phyloP scores from a whole-genome alignment of 2,113 vertebrate species.

The Nesospiza acunhae region DNA sequence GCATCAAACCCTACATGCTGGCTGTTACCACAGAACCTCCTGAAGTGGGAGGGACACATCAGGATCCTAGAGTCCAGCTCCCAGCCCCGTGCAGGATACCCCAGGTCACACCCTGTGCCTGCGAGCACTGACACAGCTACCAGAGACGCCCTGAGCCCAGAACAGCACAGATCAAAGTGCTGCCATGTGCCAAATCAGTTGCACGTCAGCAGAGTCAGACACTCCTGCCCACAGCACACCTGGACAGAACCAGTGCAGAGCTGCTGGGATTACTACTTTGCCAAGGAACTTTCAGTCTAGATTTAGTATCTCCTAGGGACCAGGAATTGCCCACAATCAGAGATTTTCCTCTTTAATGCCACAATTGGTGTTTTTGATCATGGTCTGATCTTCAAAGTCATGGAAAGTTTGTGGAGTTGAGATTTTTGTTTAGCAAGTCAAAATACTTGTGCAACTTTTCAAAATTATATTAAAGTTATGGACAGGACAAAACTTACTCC shows the following conservation, averaged over 20 bases:
- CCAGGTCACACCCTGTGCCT: not conserved
- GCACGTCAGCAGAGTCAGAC: not conserved
- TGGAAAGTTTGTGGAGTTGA: not conserved
- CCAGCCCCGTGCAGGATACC: not conserved
- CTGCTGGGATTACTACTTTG: not conserved
- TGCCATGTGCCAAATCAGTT: not conserved
- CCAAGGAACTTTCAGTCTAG: not conserved
- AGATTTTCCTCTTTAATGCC: not conserved
- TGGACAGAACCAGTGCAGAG: not conserved
- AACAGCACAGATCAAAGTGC: not conserved
- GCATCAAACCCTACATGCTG: not conserved
- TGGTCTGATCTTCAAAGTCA: not conserved
- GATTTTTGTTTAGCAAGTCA: not conserved
- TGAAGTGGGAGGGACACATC: not conserved
- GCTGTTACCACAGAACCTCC: not conserved
- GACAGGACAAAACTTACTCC: not conserved
- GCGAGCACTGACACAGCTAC: rapidly evolving
- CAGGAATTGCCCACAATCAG: not conserved
- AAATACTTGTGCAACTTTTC: not conserved
- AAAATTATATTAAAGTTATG: not conserved
- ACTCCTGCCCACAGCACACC: not conserved
- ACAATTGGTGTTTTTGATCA: not conserved
- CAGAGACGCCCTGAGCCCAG: not conserved
- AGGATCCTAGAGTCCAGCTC: not conserved
- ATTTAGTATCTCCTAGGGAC: not conserved